phyloP scores from a whole-genome alignment of 2,888 invertebrate species.

The Drepana falcataria region DNA sequence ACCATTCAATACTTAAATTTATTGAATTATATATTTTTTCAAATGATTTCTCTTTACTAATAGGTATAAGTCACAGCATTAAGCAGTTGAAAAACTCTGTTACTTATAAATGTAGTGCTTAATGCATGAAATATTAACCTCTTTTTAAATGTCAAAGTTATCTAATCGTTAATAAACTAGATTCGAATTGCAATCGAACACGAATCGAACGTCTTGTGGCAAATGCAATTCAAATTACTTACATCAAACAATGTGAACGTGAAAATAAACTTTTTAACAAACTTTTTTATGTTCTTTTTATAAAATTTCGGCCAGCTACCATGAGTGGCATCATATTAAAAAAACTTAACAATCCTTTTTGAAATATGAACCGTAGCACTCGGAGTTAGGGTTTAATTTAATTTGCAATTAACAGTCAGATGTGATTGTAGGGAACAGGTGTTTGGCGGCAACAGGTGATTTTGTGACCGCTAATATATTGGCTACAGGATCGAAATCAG shows the following conservation, averaged over 20 bases:
- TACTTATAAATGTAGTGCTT: no score
- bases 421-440: slow-evolving; percentile 75
- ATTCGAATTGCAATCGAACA: neutral
- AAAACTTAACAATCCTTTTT: slow-evolving; percentile 6
- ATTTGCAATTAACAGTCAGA: slow-evolving; percentile 39
- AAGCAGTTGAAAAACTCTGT: no score
- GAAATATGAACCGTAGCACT: slow-evolving; percentile 11
- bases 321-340: slow-evolving; percentile 38
- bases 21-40: no score
- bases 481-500: slow-evolving; percentile 62
- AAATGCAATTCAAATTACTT: neutral
- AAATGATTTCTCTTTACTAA: no score
- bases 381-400: slow-evolving; percentile 23
- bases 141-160: no score
- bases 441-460: slow-evolving; percentile 69
- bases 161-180: no score
- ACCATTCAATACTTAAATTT: no score
- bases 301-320: slow-evolving; percentile 49
- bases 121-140: no score
- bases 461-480: slow-evolving; percentile 72
- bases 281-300: slow-evolving; percentile 36
- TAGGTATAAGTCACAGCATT: no score
- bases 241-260: neutral
- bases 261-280: neutral
- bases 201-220: neutral